Conservation (phyloP, 1,140 invertebrate species). For the Hyles euphorbiae region DNA sequence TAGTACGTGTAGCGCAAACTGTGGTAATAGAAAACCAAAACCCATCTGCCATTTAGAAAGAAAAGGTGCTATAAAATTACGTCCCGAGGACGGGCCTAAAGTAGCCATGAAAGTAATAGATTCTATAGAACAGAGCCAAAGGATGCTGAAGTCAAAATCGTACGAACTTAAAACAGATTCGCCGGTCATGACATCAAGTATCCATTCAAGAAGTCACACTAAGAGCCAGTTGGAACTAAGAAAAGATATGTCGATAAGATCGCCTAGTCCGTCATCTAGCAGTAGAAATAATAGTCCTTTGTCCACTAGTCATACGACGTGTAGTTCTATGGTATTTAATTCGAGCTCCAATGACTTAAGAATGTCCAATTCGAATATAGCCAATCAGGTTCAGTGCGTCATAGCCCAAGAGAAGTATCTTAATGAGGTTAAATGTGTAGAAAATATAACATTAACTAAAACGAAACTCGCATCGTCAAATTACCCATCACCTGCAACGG, state of each 20-base stretch:
- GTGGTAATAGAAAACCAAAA: constrained; percentile 56
- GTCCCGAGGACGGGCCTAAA: constrained; percentile 64
- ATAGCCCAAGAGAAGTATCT: constrained; percentile 74
- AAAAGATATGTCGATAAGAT: constrained; percentile 60
- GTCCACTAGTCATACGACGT: constrained; percentile 73
- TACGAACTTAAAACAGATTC: constrained; percentile 68
- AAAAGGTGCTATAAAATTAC: constrained; percentile 67
- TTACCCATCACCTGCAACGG: constrained; percentile 46
- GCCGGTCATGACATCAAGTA: constrained; percentile 47
- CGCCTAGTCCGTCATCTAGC: constrained; percentile 66
- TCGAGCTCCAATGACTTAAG: constrained; percentile 71
- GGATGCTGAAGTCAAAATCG: constrained; percentile 67
- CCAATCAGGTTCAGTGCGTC: constrained; percentile 73
- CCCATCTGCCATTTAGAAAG: constrained; percentile 62
- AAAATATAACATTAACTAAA: constrained; percentile 69
- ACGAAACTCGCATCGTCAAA: constrained; percentile 39
- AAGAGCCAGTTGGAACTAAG: constrained; percentile 64
- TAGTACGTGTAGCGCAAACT: constrained; percentile 60
- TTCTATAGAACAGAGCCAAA: constrained; percentile 68
- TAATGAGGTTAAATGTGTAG: constrained; percentile 72
- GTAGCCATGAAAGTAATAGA: constrained; percentile 67
- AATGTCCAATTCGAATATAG: constrained; percentile 67
- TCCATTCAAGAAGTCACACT: constrained; percentile 44
- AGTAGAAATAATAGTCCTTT: constrained; percentile 68
- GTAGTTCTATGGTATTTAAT: constrained; percentile 74